These are phyloP conservation scores for Drosophila quinaria DNA, from an alignment of 2,888 invertebrate genomes.

Conservation along the genomic window DNA sequence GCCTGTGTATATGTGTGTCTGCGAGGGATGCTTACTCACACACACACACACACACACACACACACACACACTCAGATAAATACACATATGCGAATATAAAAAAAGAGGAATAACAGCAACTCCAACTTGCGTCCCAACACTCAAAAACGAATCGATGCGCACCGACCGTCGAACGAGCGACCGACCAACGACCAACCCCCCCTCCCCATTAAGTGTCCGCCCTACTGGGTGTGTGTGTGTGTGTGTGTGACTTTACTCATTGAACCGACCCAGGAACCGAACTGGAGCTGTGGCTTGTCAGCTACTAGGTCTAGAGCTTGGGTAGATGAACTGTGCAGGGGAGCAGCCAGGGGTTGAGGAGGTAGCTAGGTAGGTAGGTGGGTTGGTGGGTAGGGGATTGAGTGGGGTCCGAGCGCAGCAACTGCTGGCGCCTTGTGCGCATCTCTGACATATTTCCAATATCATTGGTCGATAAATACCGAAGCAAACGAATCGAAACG, in stretches of 20 bases:
- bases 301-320: slow-evolving; percentile 7
- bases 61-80: too few relatives aligned
- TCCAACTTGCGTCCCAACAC: slow-evolving; percentile 51
- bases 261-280: slow-evolving; percentile 25
- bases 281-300: slow-evolving; percentile 20
- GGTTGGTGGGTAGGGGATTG: background rate
- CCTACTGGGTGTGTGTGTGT: too few relatives aligned
- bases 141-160: slow-evolving; percentile 73
- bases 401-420: slow-evolving; percentile 65
- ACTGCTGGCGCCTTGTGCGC: slow-evolving; percentile 77
- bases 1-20: slow-evolving; percentile 23
- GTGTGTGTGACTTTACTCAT: slow-evolving; percentile 8
- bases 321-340: background rate
- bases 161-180: slow-evolving; percentile 64
- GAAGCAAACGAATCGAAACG: slow-evolving; percentile 78
- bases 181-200: slow-evolving; percentile 38
- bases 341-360: background rate
- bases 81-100: slow-evolving; percentile 51
- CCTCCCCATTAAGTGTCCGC: background rate
- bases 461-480: slow-evolving; percentile 85
- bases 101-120: slow-evolving; percentile 46
- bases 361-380: too few relatives aligned
- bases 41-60: slow-evolving; percentile 30
- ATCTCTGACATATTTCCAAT: slow-evolving; percentile 85
- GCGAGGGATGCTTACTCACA: slow-evolving; percentile 46